Evolutionary conservation across 1,140 invertebrate species (phyloP).

Genomic region (Planococcus citri): DNA sequence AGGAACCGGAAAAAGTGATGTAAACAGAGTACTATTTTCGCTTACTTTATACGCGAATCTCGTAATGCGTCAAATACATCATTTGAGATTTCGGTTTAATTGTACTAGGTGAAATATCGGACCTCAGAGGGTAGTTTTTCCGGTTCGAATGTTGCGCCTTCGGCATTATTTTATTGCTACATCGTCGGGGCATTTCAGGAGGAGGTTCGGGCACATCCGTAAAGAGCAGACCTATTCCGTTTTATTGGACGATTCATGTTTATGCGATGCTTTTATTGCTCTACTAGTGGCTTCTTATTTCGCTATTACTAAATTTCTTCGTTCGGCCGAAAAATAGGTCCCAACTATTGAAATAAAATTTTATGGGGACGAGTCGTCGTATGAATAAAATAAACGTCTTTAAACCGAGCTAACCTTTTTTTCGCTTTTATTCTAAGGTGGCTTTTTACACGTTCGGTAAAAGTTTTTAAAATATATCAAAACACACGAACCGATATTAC

Average conservation of each 20-base stretch:
- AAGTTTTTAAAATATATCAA: background rate
- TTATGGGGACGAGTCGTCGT: background rate
- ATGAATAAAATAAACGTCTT: background rate
- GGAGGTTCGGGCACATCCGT: background rate
- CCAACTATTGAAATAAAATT: conserved; percentile 8
- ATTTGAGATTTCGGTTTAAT: conserved; percentile 17
- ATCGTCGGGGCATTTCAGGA: background rate
- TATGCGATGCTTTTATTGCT: conserved; percentile 13
- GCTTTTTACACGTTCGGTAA: background rate
- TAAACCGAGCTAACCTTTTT: background rate
- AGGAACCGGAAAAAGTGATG: no score
- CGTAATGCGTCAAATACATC: conserved; percentile 3
- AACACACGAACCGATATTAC: background rate
- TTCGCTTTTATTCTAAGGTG: background rate
- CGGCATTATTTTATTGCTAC: conserved; percentile 14
- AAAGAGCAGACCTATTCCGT: conserved; percentile 5
- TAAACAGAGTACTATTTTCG: background rate
- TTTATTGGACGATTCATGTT: conserved; percentile 16
- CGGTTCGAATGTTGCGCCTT: conserved; percentile 14
- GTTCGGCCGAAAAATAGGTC: conserved; percentile 5
- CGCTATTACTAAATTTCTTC: conserved; percentile 7
- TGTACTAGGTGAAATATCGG: conserved; percentile 15
- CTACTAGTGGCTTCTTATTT: conserved; percentile 6
- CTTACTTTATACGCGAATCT: background rate
- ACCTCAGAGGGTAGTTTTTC: conserved; percentile 17